Conservation (phyloP, 2,797 vertebrate species). For the Synaphobranchus kaupii region DNA sequence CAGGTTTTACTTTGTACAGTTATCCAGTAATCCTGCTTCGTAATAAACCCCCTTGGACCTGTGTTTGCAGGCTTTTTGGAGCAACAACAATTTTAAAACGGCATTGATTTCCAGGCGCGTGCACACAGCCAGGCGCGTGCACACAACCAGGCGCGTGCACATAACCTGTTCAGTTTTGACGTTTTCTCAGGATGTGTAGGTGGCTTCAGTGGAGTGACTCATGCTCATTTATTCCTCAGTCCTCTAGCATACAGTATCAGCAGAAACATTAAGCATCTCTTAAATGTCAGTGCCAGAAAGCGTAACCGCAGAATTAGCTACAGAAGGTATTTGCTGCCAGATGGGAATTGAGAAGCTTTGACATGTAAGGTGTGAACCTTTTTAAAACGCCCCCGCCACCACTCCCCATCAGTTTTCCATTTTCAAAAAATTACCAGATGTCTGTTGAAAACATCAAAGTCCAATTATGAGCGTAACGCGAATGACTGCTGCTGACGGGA, state of each 20-base stretch:
- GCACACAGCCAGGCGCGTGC: neutral
- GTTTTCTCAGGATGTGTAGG: neutral
- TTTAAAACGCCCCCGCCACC: neutral
- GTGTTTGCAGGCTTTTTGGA: neutral
- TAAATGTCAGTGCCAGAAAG: neutral
- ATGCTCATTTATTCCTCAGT: neutral
- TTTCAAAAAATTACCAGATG: neutral
- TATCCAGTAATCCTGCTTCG: too few species aligned
- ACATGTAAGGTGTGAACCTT: neutral
- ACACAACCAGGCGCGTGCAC: neutral
- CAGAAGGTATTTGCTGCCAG: slow-evolving; percentile 30
- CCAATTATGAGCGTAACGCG: slow-evolving; percentile 5
- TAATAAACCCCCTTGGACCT: too few species aligned
- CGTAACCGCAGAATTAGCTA: neutral
- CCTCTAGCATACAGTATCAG: neutral
- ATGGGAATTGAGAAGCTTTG: neutral
- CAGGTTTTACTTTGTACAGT: too few species aligned
- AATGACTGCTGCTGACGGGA: neutral
- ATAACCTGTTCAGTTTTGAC: neutral
- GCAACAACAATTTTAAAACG: neutral
- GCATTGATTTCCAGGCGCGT: neutral
- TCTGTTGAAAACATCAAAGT: neutral
- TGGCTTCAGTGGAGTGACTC: neutral
- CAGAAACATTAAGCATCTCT: neutral
- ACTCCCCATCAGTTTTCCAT: neutral